Evolutionary conservation across 2,888 invertebrate species (phyloP).

Genomic region (Phasia obesa): DNA sequence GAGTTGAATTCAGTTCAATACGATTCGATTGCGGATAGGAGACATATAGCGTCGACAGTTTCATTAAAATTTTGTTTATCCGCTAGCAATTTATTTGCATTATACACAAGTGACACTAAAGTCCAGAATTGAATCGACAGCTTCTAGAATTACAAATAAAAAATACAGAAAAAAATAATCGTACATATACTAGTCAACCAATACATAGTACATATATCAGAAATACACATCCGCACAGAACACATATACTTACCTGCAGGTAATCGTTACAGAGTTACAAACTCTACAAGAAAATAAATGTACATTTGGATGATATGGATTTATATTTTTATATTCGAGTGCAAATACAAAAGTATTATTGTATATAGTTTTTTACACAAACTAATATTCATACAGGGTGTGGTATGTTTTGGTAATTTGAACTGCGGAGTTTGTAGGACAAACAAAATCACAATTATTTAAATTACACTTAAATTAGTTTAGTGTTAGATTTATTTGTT

Average conservation of each 20-base stretch:
- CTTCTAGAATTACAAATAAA: slow-evolving; percentile 68
- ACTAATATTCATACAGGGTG: background rate
- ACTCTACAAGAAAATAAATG: background rate
- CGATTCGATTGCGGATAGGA: slow-evolving; percentile 55
- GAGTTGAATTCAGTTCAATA: slow-evolving; percentile 49
- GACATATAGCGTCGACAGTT: slow-evolving; percentile 71
- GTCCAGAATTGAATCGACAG: slow-evolving; percentile 67
- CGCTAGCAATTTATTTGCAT: slow-evolving; percentile 73
- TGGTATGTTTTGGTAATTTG: background rate
- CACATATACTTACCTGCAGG: background rate
- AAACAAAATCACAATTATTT: slow-evolving; percentile 40
- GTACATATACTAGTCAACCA: background rate
- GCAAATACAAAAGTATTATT: slow-evolving; percentile 26
- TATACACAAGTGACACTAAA: slow-evolving; percentile 69
- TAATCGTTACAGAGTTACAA: background rate
- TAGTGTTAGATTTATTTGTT: slow-evolving; percentile 6
- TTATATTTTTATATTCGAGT: slow-evolving; percentile 15
- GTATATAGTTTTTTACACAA: background rate
- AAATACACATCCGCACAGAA: background rate
- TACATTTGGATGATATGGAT: background rate
- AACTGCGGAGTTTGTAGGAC: background rate
- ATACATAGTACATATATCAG: slow-evolving; percentile 25
- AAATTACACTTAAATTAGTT: slow-evolving; percentile 23
- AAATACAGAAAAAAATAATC: slow-evolving; percentile 2
- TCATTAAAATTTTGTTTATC: slow-evolving; percentile 72